Evolutionary conservation across 2,113 vertebrate genomes (phyloP).

Genomic region (Pseudopodoces humilis): DNA sequence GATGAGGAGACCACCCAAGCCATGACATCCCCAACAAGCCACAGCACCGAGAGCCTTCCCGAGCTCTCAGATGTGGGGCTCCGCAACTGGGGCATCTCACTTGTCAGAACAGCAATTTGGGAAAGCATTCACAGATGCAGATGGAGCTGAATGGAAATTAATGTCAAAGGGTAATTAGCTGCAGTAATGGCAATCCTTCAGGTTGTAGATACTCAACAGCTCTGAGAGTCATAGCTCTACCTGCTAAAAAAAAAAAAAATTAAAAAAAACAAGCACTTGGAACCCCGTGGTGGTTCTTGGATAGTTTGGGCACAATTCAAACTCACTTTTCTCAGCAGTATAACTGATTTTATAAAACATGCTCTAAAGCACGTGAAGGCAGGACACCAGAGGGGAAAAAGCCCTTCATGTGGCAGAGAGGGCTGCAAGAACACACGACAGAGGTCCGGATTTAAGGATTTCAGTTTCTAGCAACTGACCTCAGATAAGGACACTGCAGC

Average conservation of each 20-base stretch:
- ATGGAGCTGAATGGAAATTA: not conserved
- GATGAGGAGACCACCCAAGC: constrained; percentile 52
- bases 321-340: not conserved
- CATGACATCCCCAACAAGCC: not conserved
- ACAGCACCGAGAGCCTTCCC: not conserved
- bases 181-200: not conserved
- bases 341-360: not conserved
- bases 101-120: constrained; percentile 33
- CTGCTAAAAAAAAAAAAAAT: not conserved
- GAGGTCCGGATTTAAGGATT: not conserved
- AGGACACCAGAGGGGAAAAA: not conserved
- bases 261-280: not conserved
- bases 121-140: constrained; percentile 2
- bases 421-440: not conserved
- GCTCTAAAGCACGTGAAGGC: not conserved
- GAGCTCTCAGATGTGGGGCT: not conserved
- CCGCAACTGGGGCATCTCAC: constrained; percentile 2
- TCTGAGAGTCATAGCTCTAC: not conserved
- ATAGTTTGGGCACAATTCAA: not conserved
- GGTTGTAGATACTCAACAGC: not conserved
- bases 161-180: not conserved
- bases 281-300: not conserved
- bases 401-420: not conserved
- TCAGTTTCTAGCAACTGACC: not conserved
- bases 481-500: not conserved